Conservation (phyloP, 2,113 vertebrate genomes). For the Gopherus evgoodei region DNA sequence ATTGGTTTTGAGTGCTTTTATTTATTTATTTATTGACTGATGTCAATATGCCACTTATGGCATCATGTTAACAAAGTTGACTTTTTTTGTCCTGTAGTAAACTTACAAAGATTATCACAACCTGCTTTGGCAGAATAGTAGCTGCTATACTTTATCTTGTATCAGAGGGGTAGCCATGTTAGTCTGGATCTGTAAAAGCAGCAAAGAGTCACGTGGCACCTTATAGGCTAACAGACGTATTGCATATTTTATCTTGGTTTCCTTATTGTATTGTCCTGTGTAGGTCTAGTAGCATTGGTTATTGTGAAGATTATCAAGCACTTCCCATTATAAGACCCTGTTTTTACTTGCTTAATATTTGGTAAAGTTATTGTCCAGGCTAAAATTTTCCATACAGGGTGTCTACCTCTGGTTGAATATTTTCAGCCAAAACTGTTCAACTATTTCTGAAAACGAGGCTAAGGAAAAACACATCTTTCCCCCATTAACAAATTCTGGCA, state of each 20-base stretch:
- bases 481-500: background rate
- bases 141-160: background rate
- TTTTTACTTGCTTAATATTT: background rate
- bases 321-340: background rate
- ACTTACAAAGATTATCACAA: background rate
- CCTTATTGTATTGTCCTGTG: accelerated
- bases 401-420: background rate
- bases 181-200: too few relatives aligned
- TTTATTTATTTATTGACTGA: background rate
- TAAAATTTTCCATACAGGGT: background rate
- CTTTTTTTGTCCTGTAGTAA: accelerated
- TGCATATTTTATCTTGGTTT: background rate
- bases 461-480: background rate
- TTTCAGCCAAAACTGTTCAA: background rate
- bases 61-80: background rate
- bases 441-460: background rate
- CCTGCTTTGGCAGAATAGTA: accelerated
- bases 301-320: background rate
- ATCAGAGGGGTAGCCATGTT: too few relatives aligned
- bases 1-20: background rate
- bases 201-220: too few relatives aligned
- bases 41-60: background rate
- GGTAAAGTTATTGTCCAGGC: accelerated
- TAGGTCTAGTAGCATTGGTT: background rate
- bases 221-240: too few relatives aligned